A percentile compares a stretch with the other conserved stretches of the same genome.
Conservation (phyloP, 2,113 vertebrate species). For the Axis porcinus region DNA sequence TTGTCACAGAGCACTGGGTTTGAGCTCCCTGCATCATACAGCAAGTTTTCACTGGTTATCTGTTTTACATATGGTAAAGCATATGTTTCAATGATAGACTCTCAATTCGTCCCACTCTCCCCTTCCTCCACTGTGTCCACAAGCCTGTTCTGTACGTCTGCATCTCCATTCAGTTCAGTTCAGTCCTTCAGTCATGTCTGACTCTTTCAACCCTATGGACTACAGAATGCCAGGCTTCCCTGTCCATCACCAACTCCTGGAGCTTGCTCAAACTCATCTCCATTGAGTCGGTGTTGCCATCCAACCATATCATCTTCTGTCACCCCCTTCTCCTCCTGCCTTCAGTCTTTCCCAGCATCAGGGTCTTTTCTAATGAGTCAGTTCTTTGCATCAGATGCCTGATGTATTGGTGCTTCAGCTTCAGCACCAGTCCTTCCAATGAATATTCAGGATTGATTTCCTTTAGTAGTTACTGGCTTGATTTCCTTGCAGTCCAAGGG, state of each 20-base stretch:
- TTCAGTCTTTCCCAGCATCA: too few relatives aligned
- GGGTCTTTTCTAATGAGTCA: too few relatives aligned
- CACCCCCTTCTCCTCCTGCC: too few relatives aligned
- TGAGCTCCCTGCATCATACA: background rate
- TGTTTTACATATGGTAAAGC: background rate
- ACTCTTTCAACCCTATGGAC: too few relatives aligned
- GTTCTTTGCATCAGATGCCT: too few relatives aligned
- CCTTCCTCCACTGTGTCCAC: background rate
- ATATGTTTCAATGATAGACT: background rate
- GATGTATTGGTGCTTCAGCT: too few relatives aligned
- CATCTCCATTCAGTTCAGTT: background rate
- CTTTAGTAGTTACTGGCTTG: background rate
- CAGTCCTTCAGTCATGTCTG: too few relatives aligned
- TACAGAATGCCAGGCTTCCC: too few relatives aligned
- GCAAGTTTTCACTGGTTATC: background rate
- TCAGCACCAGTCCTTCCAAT: background rate
- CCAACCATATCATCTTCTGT: too few relatives aligned
- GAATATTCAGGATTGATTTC: background rate
- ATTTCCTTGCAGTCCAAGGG: background rate
- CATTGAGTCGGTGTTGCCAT: background rate
- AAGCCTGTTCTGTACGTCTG: background rate
- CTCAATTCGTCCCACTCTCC: background rate
- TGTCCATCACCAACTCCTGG: too few relatives aligned
- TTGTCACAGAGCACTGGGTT: background rate
- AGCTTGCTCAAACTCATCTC: background rate